Evolutionary conservation across 2,888 invertebrate species (phyloP).

Genomic region (Xylocampa areola): DNA sequence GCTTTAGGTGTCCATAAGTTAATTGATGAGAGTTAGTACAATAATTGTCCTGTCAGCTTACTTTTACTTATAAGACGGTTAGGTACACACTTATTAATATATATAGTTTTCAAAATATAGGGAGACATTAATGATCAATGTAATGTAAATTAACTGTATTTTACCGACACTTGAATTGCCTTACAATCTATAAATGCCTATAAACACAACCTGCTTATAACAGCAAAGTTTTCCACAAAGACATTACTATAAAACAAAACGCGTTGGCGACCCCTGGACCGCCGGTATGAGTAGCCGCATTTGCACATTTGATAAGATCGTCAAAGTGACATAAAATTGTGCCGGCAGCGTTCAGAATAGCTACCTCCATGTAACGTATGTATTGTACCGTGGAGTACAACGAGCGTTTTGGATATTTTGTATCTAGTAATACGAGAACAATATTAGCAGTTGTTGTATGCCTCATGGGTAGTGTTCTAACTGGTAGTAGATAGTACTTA

Average conservation of each 20-base stretch:
- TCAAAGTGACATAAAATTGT: constrained; percentile 83
- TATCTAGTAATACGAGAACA: not conserved
- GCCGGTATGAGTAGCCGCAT: constrained; percentile 64
- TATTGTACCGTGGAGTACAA: constrained; percentile 43
- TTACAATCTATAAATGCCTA: too few species aligned
- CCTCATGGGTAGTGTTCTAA: not conserved
- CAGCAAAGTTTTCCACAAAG: constrained; percentile 1
- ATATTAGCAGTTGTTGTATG: not conserved
- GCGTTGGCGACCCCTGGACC: constrained; percentile 54
- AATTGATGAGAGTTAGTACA: too few species aligned
- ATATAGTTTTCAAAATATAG: too few species aligned
- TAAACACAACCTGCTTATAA: too few species aligned
- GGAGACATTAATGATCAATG: too few species aligned
- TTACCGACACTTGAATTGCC: too few species aligned
- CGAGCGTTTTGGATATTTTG: constrained; percentile 12
- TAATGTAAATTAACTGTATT: too few species aligned
- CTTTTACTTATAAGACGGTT: too few species aligned
- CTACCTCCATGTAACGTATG: constrained; percentile 60
- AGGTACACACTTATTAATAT: too few species aligned
- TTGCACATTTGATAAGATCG: constrained; percentile 81
- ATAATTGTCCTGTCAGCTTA: too few species aligned
- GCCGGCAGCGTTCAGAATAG: constrained; percentile 62
- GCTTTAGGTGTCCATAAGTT: too few species aligned
- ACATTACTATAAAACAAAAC: constrained; percentile 4
- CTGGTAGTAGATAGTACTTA: too few species aligned